Evolutionary conservation across 2,888 invertebrate species (phyloP).

Genomic region (Drosophila subquinaria): DNA sequence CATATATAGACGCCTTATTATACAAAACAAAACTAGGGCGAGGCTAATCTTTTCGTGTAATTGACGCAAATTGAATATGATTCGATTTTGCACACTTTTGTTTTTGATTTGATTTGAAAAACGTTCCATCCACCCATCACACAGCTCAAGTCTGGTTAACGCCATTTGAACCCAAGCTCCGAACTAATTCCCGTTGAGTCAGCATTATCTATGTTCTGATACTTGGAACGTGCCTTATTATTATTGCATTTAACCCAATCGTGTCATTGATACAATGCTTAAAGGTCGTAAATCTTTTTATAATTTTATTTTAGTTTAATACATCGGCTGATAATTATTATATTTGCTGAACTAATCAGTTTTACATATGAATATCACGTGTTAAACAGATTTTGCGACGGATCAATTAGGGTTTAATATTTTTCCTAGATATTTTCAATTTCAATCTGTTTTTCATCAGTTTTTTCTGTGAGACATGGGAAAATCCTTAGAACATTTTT

Average conservation of each 20-base stretch:
- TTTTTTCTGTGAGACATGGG: too few relatives aligned
- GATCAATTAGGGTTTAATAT: neutral
- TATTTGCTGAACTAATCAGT: slow-evolving; percentile 8
- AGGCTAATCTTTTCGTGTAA: slow-evolving; percentile 76
- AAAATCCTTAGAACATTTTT: too few relatives aligned
- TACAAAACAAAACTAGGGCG: slow-evolving; percentile 60
- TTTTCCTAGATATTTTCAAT: neutral
- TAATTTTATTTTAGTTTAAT: slow-evolving; percentile 12
- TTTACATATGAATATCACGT: slow-evolving; percentile 2
- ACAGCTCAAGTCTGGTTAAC: slow-evolving; percentile 22
- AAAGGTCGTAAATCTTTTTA: slow-evolving; percentile 19
- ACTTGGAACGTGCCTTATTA: slow-evolving; percentile 34
- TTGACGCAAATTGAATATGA: slow-evolving; percentile 71
- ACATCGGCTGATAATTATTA: slow-evolving; percentile 18
- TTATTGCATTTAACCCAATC: slow-evolving; percentile 24
- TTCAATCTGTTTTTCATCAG: neutral
- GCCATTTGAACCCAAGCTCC: slow-evolving; percentile 35
- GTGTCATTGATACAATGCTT: slow-evolving; percentile 22
- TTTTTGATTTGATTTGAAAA: slow-evolving; percentile 9
- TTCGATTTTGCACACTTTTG: slow-evolving; percentile 45
- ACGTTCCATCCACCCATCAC: slow-evolving; percentile 21
- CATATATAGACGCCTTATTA: slow-evolving; percentile 39
- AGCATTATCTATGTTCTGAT: slow-evolving; percentile 19
- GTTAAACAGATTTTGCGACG: slow-evolving; percentile 8
- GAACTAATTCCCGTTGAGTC: slow-evolving; percentile 30